Evolutionary conservation across 2,113 vertebrate species (phyloP), one percentile per base, ranked within the genome.

Genomic region (Misgurnus mizolepis): DNA sequence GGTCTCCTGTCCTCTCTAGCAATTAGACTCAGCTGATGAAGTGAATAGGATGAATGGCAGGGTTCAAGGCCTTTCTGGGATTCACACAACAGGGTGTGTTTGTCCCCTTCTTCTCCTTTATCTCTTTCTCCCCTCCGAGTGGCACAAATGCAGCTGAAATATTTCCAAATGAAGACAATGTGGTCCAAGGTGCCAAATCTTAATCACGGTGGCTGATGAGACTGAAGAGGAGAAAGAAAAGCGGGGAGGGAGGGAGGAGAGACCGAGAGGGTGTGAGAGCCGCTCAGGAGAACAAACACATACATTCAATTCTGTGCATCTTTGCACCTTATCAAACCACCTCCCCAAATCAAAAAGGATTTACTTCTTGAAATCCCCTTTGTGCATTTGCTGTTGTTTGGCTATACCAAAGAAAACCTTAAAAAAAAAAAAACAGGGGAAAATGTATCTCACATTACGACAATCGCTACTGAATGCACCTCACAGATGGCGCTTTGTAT

Each of bases 1-100:
- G 95, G 95, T 97, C 96, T 97, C 94, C 94, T 95, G 94, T 96
- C 95, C 95, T 97, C 96, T 98, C 95, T 96, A 94, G 96, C 96
- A 98, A 98, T 98, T 97, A 99, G 96, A 96, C 95, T 97, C 96
- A 98, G 96, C 96, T 98, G 96, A 98, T 97, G 96, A 95, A 95
- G 94, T 98, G 96, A 98, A 98, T 97, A 93, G 95, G 93, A 93
- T 97, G 96, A 99, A 98, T 98, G 96, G 94, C 95, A 95, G 94
- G 94, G 96, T 98, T 98, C 96, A 98, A 97, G 97, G 96, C 96
- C 96, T 96, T 95, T 96, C 93, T 89, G 90, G 92, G 94, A 95
- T 95, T 95, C 95, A 98, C 95, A 98, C 95, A 98, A 96, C 96
- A 96, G 95, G 95, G 94, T 94, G 94, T 95, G 91, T 92, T 92